Conservation (phyloP, 2,797 vertebrate genomes). For the Mus minutoides region DNA sequence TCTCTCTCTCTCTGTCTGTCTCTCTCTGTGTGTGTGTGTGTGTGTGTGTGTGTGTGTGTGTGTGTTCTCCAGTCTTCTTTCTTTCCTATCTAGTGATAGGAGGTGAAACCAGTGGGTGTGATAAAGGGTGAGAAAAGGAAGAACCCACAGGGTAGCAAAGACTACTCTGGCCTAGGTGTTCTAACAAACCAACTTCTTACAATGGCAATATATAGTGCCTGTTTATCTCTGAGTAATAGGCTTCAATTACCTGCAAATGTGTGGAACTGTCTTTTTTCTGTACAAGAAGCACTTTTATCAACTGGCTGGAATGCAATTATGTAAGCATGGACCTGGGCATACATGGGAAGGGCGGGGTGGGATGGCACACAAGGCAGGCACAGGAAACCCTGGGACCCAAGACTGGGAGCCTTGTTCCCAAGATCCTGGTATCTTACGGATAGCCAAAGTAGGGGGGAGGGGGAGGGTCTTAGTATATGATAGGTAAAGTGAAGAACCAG, state of each 20-base stretch:
- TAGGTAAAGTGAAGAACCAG: neutral
- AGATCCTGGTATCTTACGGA: neutral
- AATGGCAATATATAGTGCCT: neutral
- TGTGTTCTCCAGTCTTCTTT: neutral
- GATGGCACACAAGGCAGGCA: constrained; percentile 14
- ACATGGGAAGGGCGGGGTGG: neutral
- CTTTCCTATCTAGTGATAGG: neutral
- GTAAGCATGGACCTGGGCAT: neutral
- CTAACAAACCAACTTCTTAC: neutral
- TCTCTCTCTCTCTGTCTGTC: too few relatives aligned
- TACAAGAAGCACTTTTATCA: constrained; percentile 84
- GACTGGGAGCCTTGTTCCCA: neutral
- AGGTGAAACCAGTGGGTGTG: neutral
- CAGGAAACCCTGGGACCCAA: neutral
- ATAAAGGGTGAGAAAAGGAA: neutral
- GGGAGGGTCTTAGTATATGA: neutral
- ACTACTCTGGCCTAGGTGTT: neutral
- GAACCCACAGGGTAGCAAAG: neutral
- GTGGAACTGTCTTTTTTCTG: neutral
- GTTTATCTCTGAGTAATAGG: neutral
- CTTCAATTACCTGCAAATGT: neutral
- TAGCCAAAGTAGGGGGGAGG: neutral
- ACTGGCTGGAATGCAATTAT: constrained; percentile 73
- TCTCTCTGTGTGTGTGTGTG: too few relatives aligned
- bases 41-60: too few relatives aligned